phyloP scores from a whole-genome alignment of 2,113 vertebrate species.

The Emydura subglobosa region DNA sequence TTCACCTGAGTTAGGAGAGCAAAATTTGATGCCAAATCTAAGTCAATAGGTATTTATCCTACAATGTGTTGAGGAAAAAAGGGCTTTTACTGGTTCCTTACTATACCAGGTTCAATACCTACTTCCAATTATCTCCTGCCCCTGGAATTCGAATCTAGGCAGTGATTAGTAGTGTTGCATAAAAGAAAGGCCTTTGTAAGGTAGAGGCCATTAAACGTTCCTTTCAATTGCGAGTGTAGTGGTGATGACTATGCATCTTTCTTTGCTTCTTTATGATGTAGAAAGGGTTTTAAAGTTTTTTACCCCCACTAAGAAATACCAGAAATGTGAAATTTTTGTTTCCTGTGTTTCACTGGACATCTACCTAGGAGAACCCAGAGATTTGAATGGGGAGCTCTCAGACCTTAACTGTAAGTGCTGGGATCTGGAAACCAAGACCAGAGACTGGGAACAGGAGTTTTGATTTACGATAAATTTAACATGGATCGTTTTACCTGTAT shows the following conservation, averaged over 20 bases:
- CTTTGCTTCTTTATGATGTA: neutral
- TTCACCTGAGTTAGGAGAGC: neutral
- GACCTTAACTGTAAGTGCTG: neutral
- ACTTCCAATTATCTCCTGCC: neutral
- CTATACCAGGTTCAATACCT: neutral
- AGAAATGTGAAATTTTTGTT: neutral
- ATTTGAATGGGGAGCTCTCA: neutral
- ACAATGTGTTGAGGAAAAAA: neutral
- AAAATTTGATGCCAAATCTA: neutral
- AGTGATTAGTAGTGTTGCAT: neutral
- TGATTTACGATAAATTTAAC: constrained; percentile 11
- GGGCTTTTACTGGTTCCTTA: neutral
- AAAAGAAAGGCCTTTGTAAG: neutral
- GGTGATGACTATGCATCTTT: neutral
- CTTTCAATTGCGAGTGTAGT: neutral
- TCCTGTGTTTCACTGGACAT: neutral
- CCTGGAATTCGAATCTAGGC: neutral
- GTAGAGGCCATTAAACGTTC: neutral
- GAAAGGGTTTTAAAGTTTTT: neutral
- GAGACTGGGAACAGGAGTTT: neutral
- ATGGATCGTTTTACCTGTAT: neutral
- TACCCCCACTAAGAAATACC: neutral
- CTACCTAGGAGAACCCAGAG: neutral
- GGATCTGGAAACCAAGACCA: constrained; percentile 4
- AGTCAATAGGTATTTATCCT: neutral